Evolutionary conservation across 2,888 invertebrate genomes (phyloP), one percentile per base, ranked within the genome.

Genomic region (Autographa pulchrina): DNA sequence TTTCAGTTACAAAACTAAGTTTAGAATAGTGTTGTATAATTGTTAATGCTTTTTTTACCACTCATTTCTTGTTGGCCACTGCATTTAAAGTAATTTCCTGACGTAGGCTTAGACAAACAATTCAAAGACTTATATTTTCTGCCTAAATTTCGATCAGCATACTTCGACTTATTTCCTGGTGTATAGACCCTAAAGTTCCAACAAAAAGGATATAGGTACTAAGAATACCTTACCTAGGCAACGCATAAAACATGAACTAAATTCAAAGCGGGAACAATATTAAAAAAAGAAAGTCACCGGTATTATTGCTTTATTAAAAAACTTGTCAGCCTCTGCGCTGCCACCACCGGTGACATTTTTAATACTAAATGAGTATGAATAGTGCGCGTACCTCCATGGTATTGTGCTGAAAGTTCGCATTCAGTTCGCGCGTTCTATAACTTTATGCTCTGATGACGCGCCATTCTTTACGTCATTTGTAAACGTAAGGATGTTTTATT

Each of bases 301-400:
- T 56, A 56, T 56, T 11, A 56, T 56, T 25, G 20, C 20, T 54
- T 5, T 54, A 54, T 54, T 56, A 56, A 56, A 54, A 56, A 56
- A 20, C 54, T 56, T 56, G 54, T 25, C 18, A 56, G n/a, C 25
- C 2, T 7, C 6, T n/a, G 48, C 48, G 25, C 20, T 3, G 25
- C 3, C 25, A 25, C 25, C 13, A 25, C 25, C 13, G 20, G 54
- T 20, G 54, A 56, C 25, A 25, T 56, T 56, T 56, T 56, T 56
- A 54, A 56, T 56, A 56, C 25, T 25, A 56, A 56, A 25, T 56
- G 25, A 56, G 54, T 56, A 56, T 56, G 54, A 56, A 56, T 20
- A 56, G 20, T 25, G 20, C 54, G 54, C 54, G 54, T 13, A 56
- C 54, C 54, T 56, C 9, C 54, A 18, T 20, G 52, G 54, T 54